phyloP scores from a whole-genome alignment of 2,797 vertebrate species.

The Hippoglossus hippoglossus region DNA sequence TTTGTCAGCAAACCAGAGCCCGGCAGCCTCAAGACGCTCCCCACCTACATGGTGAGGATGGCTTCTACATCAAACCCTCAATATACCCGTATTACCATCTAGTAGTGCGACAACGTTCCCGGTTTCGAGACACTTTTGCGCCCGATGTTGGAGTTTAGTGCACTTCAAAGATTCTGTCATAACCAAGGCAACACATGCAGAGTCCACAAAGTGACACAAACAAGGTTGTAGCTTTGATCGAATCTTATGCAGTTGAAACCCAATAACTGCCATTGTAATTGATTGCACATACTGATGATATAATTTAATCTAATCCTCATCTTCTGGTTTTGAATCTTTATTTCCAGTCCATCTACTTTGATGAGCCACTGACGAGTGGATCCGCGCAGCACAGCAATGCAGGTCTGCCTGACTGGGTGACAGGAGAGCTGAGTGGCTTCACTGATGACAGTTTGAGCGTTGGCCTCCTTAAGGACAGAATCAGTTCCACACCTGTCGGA shows the following conservation, averaged over 20 bases:
- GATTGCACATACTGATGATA: neutral
- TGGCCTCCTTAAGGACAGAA: slow-evolving; percentile 50
- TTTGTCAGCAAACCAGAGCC: slow-evolving; percentile 89
- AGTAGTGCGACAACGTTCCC: neutral
- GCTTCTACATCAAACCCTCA: neutral
- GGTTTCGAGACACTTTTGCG: neutral
- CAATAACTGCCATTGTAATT: neutral
- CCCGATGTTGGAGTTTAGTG: neutral
- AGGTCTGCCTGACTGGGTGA: slow-evolving; percentile 87
- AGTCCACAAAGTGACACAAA: neutral
- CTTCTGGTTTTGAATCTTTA: slow-evolving; percentile 29
- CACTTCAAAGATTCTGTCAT: neutral
- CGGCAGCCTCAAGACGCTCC: slow-evolving; percentile 88
- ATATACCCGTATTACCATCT: neutral
- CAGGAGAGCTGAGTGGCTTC: slow-evolving; percentile 82
- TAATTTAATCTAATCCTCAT: neutral
- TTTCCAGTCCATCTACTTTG: slow-evolving; percentile 91
- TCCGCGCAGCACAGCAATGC: slow-evolving; percentile 55
- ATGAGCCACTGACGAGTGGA: slow-evolving; percentile 83
- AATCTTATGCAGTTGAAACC: neutral
- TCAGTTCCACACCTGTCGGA: slow-evolving; percentile 53
- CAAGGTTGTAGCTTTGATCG: neutral
- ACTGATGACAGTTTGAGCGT: slow-evolving; percentile 61
- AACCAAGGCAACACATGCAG: neutral
- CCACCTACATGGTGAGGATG: slow-evolving; percentile 89